Conservation (phyloP, 2,888 invertebrate species). For the Acrobasis suavella region DNA sequence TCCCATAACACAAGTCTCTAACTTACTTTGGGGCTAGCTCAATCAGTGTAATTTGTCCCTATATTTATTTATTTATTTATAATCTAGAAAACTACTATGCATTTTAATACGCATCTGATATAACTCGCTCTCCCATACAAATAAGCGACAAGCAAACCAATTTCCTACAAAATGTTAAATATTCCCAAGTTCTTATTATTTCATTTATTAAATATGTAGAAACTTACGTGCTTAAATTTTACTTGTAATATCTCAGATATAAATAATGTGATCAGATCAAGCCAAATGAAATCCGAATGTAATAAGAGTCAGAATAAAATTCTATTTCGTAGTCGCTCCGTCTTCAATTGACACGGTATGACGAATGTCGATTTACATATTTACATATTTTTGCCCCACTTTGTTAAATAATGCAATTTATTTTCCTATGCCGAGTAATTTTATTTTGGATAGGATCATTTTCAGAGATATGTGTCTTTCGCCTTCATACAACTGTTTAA, state of each 20-base stretch:
- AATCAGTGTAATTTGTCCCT: too few relatives aligned
- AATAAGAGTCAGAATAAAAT: conserved; percentile 8
- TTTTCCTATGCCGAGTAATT: neutral
- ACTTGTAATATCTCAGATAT: neutral
- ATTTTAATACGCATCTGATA: too few relatives aligned
- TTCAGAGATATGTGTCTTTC: neutral
- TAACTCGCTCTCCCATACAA: too few relatives aligned
- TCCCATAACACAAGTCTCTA: too few relatives aligned
- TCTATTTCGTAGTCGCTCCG: neutral
- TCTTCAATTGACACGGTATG: conserved; percentile 8
- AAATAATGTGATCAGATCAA: neutral
- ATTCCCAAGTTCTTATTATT: too few relatives aligned
- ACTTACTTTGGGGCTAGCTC: too few relatives aligned
- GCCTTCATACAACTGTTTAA: neutral
- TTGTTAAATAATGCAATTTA: neutral
- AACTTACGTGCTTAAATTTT: neutral
- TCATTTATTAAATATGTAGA: too few relatives aligned
- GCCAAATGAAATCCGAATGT: neutral
- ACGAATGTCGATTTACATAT: conserved; percentile 9
- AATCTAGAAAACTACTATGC: too few relatives aligned
- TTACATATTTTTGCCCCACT: conserved; percentile 4
- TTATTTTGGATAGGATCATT: neutral
- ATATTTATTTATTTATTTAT: too few relatives aligned
- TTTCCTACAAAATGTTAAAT: too few relatives aligned
- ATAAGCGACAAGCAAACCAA: too few relatives aligned